Evolutionary conservation across 2,888 invertebrate species (phyloP).

Genomic region (Germaria angustata): DNA sequence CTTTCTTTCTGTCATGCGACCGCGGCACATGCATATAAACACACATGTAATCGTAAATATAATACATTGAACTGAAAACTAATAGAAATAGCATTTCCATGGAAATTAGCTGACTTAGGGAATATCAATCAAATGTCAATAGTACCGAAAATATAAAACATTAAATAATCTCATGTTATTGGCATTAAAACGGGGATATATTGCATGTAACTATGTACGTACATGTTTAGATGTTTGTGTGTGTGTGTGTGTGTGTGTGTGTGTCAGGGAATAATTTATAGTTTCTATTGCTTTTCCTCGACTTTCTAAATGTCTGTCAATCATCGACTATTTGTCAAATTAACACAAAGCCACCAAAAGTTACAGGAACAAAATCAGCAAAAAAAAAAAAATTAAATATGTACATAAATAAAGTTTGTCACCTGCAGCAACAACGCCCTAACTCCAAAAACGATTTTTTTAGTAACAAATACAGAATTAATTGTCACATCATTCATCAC

Average conservation of each 20-base stretch:
- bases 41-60: neutral
- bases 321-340: slow-evolving; percentile 55
- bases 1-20: slow-evolving; percentile 29
- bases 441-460: too few species aligned
- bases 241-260: neutral
- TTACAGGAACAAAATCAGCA: neutral
- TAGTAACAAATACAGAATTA: too few species aligned
- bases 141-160: slow-evolving; percentile 19
- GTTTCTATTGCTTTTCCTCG: neutral
- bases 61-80: neutral
- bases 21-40: neutral
- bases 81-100: slow-evolving; percentile 52
- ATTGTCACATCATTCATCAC: too few species aligned
- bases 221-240: too few species aligned
- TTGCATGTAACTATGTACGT: too few species aligned
- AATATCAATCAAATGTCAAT: slow-evolving; percentile 55
- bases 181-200: neutral
- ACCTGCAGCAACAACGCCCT: too few species aligned
- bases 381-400: neutral
- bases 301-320: neutral
- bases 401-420: too few species aligned
- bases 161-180: slow-evolving; percentile 14
- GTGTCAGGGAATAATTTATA: neutral
- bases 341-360: slow-evolving; percentile 48
- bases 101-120: slow-evolving; percentile 48